Evolutionary conservation across 2,113 vertebrate genomes (phyloP), one percentile per base, ranked within the genome.

Genomic region (Burhinus bistriatus): DNA sequence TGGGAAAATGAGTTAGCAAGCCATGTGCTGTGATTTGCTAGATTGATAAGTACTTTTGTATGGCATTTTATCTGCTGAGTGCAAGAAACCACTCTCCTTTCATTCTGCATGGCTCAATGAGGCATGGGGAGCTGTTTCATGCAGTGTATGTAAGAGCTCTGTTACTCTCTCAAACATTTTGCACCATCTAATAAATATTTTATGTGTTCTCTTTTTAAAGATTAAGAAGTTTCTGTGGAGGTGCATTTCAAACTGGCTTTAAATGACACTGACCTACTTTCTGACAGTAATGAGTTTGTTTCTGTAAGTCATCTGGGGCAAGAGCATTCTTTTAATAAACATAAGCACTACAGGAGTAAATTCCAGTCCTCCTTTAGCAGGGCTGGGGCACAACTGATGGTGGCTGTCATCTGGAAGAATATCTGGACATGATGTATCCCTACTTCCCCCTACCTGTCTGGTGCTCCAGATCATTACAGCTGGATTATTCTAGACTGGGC

Each of bases 251-350:
- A 78, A 79, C 68, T 38, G 38, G 87, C 95, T 97, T 97, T 93
- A 83, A 96, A 81, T 96, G 93, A 93, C 93, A 75, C 94, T 97
- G 94, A 96, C 96, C 94, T 96, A 96, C 94, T 96, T 96, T 97
- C 85, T 82, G 71, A 45, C 76, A 57, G 75, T 64, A 78, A 8
- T 40, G 78, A 87, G 59, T 38, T 59, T 86, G 85, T 25, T 84
- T 88, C 79, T 77, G 76, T 44, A 62, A 95, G 94, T 73, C 94
- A 69, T 83, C 87, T 69, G 19, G 95, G 95, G 91, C 89, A 90
- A 25, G 32, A 89, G 30, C 26, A 1, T 69, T 4, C 4, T 89
- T 85, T 54, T 40, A 65, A 49, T 62, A 83, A 83, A 59, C 73
- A 55, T 11, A 16, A 69, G 51, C 36, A 5, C 51, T 42, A 0